A percentile compares a stretch with the other conserved stretches of the same genome.
These are phyloP conservation scores for Drosophila rufa DNA, from an alignment of 1,140 invertebrate genomes.

Conservation along the genomic window DNA sequence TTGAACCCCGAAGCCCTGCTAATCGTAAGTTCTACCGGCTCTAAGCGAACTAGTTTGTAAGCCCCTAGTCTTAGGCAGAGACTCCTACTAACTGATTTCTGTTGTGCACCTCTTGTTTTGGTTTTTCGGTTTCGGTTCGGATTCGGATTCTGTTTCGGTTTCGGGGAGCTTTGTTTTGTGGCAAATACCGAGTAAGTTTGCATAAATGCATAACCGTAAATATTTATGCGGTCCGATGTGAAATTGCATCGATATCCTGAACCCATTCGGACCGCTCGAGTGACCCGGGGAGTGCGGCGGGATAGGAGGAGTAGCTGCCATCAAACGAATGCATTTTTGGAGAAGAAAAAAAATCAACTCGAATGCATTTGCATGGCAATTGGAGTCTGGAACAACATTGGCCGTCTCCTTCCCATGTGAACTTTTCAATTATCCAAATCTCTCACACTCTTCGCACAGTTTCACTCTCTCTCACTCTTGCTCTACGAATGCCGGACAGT, in stretches of 20 bases:
- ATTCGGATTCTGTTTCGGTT: slow-evolving; percentile 5
- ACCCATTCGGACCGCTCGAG: slow-evolving; percentile 35
- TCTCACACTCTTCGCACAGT: slow-evolving; percentile 11
- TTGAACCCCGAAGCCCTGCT: slow-evolving; percentile 18
- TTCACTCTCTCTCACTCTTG: background rate
- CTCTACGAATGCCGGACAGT: slow-evolving; percentile 15
- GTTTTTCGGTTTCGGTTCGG: slow-evolving; percentile 14
- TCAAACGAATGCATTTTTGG: slow-evolving; percentile 46
- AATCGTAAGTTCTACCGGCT: slow-evolving; percentile 69
- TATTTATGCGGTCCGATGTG: slow-evolving; percentile 68
- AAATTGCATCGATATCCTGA: slow-evolving; percentile 65
- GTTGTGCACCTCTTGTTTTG: slow-evolving; percentile 8
- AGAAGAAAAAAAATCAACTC: slow-evolving; percentile 27
- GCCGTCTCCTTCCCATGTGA: slow-evolving; percentile 31
- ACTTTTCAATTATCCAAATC: slow-evolving; percentile 52
- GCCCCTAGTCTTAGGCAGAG: slow-evolving; percentile 36
- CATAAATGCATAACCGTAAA: slow-evolving; percentile 74
- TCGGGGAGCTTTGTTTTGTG: slow-evolving; percentile 22
- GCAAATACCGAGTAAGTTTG: slow-evolving; percentile 50
- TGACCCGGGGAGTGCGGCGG: slow-evolving; percentile 3
- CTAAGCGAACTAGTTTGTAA: slow-evolving; percentile 70
- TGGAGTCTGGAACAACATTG: slow-evolving; percentile 41
- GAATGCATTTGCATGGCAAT: slow-evolving; percentile 54
- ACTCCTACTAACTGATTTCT: slow-evolving; percentile 29
- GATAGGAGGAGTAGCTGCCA: slow-evolving; percentile 1